Conservation (phyloP, 2,113 vertebrate species). For the Sciurus niger region DNA sequence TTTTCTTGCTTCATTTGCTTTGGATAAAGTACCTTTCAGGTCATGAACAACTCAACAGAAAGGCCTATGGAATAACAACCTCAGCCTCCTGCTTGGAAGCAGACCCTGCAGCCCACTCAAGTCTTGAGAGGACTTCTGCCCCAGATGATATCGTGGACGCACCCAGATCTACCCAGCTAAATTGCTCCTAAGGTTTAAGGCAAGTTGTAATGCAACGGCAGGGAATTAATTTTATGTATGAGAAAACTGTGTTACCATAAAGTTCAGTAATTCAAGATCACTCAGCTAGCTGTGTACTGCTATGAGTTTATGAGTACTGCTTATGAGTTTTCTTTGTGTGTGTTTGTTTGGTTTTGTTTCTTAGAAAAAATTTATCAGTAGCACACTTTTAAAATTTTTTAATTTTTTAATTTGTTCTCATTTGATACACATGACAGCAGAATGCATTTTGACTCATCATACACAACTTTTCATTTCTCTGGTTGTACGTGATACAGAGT, state of each 20-base stretch:
- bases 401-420: too few species aligned
- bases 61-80: neutral
- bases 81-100: neutral
- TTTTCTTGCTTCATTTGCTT: neutral
- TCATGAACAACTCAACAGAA: neutral
- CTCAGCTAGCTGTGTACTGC: neutral
- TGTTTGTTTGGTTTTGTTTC: neutral
- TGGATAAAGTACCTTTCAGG: neutral
- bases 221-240: slow-evolving; percentile 9
- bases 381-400: neutral
- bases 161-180: neutral
- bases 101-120: neutral
- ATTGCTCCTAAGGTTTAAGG: neutral
- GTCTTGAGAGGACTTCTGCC: neutral
- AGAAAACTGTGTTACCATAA: neutral
- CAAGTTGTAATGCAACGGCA: neutral
- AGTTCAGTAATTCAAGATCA: neutral
- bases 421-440: too few species aligned
- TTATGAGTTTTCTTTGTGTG: neutral
- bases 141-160: neutral
- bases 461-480: too few species aligned
- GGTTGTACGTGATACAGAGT: too few species aligned
- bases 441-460: too few species aligned
- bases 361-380: neutral
- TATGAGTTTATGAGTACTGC: too few species aligned